These are phyloP conservation scores for Deilephila elpenor DNA, from an alignment of 2,888 invertebrate species.

Conservation along the genomic window DNA sequence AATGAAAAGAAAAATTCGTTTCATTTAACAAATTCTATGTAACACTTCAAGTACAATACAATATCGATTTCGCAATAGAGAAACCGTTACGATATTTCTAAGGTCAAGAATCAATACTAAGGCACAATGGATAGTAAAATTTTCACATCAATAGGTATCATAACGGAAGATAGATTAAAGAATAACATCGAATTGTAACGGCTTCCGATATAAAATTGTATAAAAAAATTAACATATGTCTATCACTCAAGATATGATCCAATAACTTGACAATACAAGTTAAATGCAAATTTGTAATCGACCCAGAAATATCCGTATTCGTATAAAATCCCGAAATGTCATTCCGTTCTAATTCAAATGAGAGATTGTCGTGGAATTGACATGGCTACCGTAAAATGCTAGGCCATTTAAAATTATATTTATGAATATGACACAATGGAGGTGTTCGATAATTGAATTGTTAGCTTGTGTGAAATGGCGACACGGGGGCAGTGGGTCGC, in stretches of 20 bases:
- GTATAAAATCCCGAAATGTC: constrained; percentile 54
- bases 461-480: constrained; percentile 65
- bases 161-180: constrained; percentile 77
- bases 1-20: constrained; percentile 34
- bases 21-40: constrained; percentile 38
- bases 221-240: constrained; percentile 79
- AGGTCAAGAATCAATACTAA: constrained; percentile 60
- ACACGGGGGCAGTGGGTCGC: constrained; percentile 78
- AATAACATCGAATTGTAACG: constrained; percentile 71
- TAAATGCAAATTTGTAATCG: constrained; percentile 77
- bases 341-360: constrained; percentile 71
- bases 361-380: constrained; percentile 62
- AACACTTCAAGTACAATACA: constrained; percentile 43
- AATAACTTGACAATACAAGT: constrained; percentile 67
- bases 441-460: constrained; percentile 74
- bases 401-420: constrained; percentile 65
- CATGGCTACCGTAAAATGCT: constrained; percentile 69
- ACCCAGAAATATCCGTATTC: constrained; percentile 55
- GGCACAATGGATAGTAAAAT: constrained; percentile 55
- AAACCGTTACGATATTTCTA: constrained; percentile 68
- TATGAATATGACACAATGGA: constrained; percentile 67
- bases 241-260: constrained; percentile 78
- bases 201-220: constrained; percentile 61
- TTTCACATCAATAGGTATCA: constrained; percentile 72
- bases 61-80: constrained; percentile 56